phyloP scores from a whole-genome alignment of 1,140 invertebrate genomes.

The Acyrthosiphon pisum region DNA sequence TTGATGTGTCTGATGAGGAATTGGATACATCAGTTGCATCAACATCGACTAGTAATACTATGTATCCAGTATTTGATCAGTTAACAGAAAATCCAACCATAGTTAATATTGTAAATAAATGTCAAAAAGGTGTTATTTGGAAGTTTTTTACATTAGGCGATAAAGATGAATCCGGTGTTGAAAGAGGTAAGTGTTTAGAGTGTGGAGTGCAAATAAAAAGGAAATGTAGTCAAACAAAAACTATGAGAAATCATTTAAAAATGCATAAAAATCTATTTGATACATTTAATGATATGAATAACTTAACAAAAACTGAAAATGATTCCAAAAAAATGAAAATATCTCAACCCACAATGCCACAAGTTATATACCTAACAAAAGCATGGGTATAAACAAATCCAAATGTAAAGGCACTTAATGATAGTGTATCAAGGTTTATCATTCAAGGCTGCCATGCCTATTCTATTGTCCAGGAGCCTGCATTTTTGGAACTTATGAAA shows the following conservation, averaged over 20 bases:
- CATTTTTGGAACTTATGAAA: neutral
- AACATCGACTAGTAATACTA: no score
- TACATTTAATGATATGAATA: neutral
- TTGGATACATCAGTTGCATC: no score
- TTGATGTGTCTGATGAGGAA: no score
- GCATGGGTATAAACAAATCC: neutral
- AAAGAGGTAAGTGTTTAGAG: constrained; percentile 6
- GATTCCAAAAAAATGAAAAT: neutral
- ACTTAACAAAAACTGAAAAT: neutral
- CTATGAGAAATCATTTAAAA: neutral
- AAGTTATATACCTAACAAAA: neutral
- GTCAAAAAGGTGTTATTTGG: no score
- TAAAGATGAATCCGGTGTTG: neutral
- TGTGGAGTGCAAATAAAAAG: constrained; percentile 30
- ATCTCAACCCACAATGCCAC: neutral
- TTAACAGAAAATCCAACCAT: no score
- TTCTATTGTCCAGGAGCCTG: no score
- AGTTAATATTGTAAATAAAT: no score
- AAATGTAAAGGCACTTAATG: no score
- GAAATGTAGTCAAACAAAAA: neutral
- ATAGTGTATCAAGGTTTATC: no score
- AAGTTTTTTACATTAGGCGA: no score
- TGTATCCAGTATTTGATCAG: no score
- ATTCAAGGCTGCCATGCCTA: no score
- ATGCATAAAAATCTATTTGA: neutral